A percentile compares a stretch with the other conserved stretches of the same genome.
phyloP scores from a whole-genome alignment of 1,140 invertebrate species.

The Cydia fagiglandana region DNA sequence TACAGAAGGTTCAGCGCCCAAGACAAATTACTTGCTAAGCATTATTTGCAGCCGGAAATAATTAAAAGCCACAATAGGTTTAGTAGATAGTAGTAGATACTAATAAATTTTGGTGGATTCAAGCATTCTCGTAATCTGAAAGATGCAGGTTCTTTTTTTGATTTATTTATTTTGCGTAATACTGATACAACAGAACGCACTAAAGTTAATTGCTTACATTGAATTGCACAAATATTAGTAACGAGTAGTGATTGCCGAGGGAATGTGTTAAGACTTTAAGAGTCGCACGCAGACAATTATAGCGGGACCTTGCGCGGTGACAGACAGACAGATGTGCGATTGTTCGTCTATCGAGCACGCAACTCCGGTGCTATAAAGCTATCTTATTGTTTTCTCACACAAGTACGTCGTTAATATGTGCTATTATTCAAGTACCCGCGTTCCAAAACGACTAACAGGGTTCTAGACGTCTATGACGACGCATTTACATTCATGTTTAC shows the following conservation, averaged over 20 bases:
- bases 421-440: conserved; percentile 20
- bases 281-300: conserved; percentile 64
- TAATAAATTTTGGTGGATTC: background rate
- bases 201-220: conserved; percentile 41
- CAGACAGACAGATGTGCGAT: conserved; percentile 69
- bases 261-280: conserved; percentile 47
- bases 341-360: conserved; percentile 51
- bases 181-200: background rate
- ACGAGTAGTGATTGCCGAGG: conserved; percentile 46
- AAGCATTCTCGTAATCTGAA: background rate
- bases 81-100: background rate
- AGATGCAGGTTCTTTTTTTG: background rate
- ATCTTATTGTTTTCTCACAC: conserved; percentile 26
- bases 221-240: conserved; percentile 47
- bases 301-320: conserved; percentile 64
- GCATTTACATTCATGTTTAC: conserved; percentile 9
- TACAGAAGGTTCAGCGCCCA: too few species aligned
- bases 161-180: background rate
- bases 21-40: too few species aligned
- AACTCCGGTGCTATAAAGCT: conserved; percentile 33
- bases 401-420: conserved; percentile 10
- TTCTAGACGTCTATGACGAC: background rate
- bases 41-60: too few species aligned
- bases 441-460: background rate
- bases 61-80: too few species aligned